Evolutionary conservation across 2,113 vertebrate species (phyloP).

Genomic region (Bambusicola thoracicus): DNA sequence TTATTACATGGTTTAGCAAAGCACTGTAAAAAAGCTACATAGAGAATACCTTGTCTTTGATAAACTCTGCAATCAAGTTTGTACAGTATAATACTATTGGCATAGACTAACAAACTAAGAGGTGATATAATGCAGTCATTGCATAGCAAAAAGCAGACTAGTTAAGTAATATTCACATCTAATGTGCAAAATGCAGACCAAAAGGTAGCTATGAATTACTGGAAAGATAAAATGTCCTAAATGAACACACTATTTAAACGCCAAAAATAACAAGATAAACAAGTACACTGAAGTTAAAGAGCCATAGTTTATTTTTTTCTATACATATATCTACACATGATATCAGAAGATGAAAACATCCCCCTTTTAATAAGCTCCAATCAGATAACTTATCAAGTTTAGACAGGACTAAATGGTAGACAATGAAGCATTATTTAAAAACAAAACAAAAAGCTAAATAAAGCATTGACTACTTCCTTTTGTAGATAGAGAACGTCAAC

Average conservation of each 20-base stretch:
- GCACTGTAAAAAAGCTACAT: constrained; percentile 86
- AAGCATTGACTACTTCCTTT: constrained; percentile 63
- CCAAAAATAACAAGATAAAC: constrained; percentile 83
- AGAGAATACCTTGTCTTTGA: constrained; percentile 84
- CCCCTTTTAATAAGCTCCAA: constrained; percentile 70
- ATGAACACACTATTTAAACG: constrained; percentile 80
- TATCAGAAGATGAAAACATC: constrained; percentile 77
- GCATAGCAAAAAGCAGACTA: constrained; percentile 98
- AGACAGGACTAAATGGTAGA: constrained; percentile 78
- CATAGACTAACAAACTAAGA: constrained; percentile 84
- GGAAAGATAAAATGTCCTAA: constrained; percentile 73
- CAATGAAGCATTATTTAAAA: constrained; percentile 68
- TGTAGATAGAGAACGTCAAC: constrained; percentile 61
- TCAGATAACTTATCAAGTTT: constrained; percentile 71
- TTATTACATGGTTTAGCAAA: constrained; percentile 88
- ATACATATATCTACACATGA: constrained; percentile 85
- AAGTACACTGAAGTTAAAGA: constrained; percentile 81
- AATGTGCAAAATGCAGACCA: constrained; percentile 97
- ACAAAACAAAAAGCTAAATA: constrained; percentile 52
- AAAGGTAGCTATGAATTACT: constrained; percentile 83
- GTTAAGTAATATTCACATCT: constrained; percentile 89
- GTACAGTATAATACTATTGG: constrained; percentile 84
- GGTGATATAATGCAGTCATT: constrained; percentile 91
- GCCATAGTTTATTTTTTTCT: constrained; percentile 82
- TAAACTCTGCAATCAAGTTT: constrained; percentile 87